Evolutionary conservation across 1,140 invertebrate genomes (phyloP).

Genomic region (Aethina tumida): DNA sequence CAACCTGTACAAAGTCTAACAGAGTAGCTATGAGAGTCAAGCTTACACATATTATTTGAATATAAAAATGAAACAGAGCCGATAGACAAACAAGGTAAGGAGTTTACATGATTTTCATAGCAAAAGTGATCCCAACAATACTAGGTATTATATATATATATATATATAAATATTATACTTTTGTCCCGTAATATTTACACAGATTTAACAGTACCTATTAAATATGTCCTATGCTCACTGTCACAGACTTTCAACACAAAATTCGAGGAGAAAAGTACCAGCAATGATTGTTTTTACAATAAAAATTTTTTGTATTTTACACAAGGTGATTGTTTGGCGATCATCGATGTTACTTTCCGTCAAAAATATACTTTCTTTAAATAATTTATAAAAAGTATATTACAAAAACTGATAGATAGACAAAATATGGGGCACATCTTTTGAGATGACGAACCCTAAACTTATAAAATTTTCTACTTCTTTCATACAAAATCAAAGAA

Average conservation of each 20-base stretch:
- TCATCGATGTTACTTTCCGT: conserved; percentile 5
- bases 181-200: conserved; percentile 26
- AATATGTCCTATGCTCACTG: conserved; percentile 16
- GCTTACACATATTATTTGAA: conserved; percentile 10
- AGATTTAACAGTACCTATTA: conserved; percentile 23
- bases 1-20: too few species aligned
- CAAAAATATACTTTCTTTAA: neutral
- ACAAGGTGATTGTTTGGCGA: conserved; percentile 5
- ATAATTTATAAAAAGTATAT: neutral
- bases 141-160: conserved; percentile 27
- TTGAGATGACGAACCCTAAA: conserved; percentile 15
- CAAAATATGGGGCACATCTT: too few species aligned
- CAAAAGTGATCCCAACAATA: conserved; percentile 31
- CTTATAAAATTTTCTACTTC: conserved; percentile 21
- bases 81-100: conserved; percentile 13
- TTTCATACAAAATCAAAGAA: conserved; percentile 24
- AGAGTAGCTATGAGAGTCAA: conserved; percentile 8
- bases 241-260: conserved; percentile 19
- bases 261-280: conserved; percentile 15
- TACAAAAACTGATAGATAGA: too few species aligned
- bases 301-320: conserved; percentile 6
- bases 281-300: conserved; percentile 7
- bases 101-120: conserved; percentile 21
- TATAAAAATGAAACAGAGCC: conserved; percentile 17
- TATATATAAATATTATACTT: too few species aligned